phyloP scores from a whole-genome alignment of 2,797 vertebrate species.

The Rhabdomys pumilio region DNA sequence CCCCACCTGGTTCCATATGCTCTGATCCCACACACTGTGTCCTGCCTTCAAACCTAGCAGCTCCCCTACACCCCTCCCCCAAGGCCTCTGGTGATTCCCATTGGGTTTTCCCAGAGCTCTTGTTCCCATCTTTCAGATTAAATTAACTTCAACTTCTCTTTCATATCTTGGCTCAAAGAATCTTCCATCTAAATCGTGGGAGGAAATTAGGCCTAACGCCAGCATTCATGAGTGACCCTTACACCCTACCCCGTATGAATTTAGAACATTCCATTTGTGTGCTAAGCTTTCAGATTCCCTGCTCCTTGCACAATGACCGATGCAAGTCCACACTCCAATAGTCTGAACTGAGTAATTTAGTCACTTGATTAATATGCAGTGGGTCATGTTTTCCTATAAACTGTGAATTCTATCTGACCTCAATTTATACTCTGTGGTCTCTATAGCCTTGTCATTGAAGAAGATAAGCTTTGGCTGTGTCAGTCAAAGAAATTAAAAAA shows the following conservation, averaged over 20 bases:
- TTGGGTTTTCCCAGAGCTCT: neutral
- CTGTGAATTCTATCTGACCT: neutral
- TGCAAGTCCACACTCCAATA: neutral
- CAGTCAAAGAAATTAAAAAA: neutral
- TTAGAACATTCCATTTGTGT: neutral
- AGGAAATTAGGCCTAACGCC: neutral
- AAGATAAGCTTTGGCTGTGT: slow-evolving; percentile 34
- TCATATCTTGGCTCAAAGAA: neutral
- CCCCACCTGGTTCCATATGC: accelerated
- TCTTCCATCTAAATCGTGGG: neutral
- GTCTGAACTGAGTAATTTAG: neutral
- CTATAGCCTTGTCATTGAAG: neutral
- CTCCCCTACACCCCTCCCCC: neutral
- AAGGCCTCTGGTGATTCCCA: neutral
- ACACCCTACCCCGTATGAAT: too few relatives aligned
- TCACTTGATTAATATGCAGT: neutral
- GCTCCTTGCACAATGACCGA: accelerated
- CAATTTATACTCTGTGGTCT: neutral
- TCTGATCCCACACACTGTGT: neutral
- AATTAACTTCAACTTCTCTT: neutral
- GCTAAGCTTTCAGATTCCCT: neutral
- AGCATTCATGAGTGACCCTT: neutral
- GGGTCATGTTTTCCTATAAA: neutral
- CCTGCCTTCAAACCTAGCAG: neutral
- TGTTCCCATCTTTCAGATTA: neutral